Evolutionary conservation across 2,113 vertebrate genomes (phyloP), one percentile per base, ranked within the genome.

Genomic region (Dasyurus viverrinus): DNA sequence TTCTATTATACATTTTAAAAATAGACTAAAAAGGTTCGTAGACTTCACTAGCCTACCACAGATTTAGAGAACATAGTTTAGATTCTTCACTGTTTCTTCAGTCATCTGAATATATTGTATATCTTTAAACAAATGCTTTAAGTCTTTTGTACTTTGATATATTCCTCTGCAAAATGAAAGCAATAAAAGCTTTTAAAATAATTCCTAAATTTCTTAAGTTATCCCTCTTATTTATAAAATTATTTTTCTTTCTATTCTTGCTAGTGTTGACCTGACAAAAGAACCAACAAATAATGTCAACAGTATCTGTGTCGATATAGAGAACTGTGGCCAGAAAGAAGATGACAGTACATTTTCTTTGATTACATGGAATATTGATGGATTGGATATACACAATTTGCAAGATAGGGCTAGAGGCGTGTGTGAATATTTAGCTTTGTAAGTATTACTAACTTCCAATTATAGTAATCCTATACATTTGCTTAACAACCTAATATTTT

Each of bases 331-430:
- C 55, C 96, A 97, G 50, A 96, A 97, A 90, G 98, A 98, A 90
- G 99, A 99, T 12, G 98, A 98, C 26, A 96, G 98, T 60, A 98
- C 97, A 46, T 98, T 99, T 95, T 99, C 99, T 0, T 93, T 99
- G 90, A 98, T 99, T 95, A 99, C 99, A 57, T 99, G 99, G 99
- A 99, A 99, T 19, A 98, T 99, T 55, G 99, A 99, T 92, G 99
- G 99, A 36, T 98, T 99, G 93, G 99, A 99, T 96, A 90, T 96
- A 10, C 98, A 98, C 94, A 99, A 98, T 95, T 94, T 99, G 16
- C 97, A 46, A 22, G 99, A 99, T 93, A 98, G 99, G 16, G 99
- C 99, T 91, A 98, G 97, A 97, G 99, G 99, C 89, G 96, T 99
- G 76, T 99, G 99, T 95, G 99, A 99, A 50, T 99, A 98, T 96